Conservation (phyloP, 2,888 invertebrate species). For the Megalurothrips usitatus region DNA sequence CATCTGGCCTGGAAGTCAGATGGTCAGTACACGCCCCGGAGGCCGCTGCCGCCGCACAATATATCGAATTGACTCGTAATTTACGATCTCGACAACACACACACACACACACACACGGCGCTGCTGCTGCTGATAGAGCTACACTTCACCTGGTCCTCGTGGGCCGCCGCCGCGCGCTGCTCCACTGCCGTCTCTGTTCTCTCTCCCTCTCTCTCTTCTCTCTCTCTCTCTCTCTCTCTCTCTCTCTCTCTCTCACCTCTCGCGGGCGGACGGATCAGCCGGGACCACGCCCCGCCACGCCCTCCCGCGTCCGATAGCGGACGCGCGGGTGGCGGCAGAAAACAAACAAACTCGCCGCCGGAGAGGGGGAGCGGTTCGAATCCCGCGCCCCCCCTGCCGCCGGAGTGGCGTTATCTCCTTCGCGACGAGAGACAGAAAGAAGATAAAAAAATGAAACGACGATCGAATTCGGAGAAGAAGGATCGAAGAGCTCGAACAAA, state of each 20-base stretch:
- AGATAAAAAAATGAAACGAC: too few relatives aligned
- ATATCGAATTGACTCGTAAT: conserved; percentile 18
- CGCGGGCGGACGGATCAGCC: background rate
- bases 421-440: too few relatives aligned
- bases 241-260: background rate
- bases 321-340: too few relatives aligned
- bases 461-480: too few relatives aligned
- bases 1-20: conserved; percentile 21
- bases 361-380: too few relatives aligned
- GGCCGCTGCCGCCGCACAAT: background rate
- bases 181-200: background rate
- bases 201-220: background rate
- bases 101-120: too few relatives aligned
- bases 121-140: too few relatives aligned
- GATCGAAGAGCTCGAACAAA: too few relatives aligned
- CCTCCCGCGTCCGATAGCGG: background rate
- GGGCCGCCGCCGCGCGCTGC: background rate
- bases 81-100: background rate
- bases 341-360: too few relatives aligned
- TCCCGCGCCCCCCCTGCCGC: too few relatives aligned
- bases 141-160: background rate
- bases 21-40: background rate
- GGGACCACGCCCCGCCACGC: background rate
- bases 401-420: too few relatives aligned
- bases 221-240: background rate